Base-by-base conservation (phyloP, 2,113 vertebrate species). In the Clarias gariepinus region DNA sequence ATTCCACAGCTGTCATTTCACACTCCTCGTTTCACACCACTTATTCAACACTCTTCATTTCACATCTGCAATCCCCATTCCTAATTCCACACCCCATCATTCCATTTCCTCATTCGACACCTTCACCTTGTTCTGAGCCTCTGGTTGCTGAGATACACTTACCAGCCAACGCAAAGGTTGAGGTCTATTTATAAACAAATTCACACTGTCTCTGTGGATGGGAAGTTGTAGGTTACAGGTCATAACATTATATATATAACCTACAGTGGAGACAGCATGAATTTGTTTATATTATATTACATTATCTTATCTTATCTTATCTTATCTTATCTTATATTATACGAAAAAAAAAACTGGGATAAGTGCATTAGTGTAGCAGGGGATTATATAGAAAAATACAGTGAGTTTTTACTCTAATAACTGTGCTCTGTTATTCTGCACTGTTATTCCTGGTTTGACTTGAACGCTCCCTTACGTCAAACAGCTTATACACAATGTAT, bases 1-100 rank as follows among this genome's bases (percentile, higher is more conserved):
- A 80, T 36, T 80, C 57, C 55, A 80, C 30, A 36, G 78, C 78
- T 80, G 53, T 80, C n/a, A 33, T 79, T 79, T 57, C n/a, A 30
- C 53, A 78, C 53, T 57, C n/a, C 18, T 30, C 13, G 7, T 33
- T 79, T 80, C 18, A 80, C 78, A 60, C 28, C 53, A 18, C 55
- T 60, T 80, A 80, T 80, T 79, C 55, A 3, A 57, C n/a, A 55
- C 52, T 78, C 15, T 78, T 78, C 74, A 16, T n/a, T 77, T 77
- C 77, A 12, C 9, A 80, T 58, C 76, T 2, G 28, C 55, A 58
- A 79, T 33, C 77, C 30, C 0, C 78, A 33, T 80, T 36, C 78
- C 53, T 30, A 30, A 79, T 79, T 79, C 53, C 77, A 58, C 77
- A 79, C 5, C 52, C n/a, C n/a, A 57, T 57, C 53, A 9, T 57